Evolutionary conservation across 2,888 invertebrate species (phyloP).

Genomic region (Bombylius discolor): DNA sequence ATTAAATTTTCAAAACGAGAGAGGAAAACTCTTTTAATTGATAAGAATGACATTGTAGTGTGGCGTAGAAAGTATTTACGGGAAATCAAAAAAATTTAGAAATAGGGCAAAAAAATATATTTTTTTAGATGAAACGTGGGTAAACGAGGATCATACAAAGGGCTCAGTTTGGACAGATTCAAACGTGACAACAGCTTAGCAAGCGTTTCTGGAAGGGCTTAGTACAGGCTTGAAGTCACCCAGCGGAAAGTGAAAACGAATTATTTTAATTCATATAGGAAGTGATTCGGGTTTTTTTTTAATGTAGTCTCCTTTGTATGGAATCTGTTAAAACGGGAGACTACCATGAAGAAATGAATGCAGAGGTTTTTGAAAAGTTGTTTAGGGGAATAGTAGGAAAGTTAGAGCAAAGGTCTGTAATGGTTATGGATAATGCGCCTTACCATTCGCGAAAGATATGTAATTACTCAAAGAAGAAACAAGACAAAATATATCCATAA

Average conservation of each 20-base stretch:
- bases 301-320: not conserved
- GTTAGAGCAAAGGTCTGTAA: too few species aligned
- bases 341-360: not conserved
- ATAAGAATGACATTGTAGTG: too few species aligned
- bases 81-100: too few species aligned
- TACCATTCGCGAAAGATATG: too few species aligned
- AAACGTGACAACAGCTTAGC: not conserved
- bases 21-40: too few species aligned
- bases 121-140: not conserved
- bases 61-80: too few species aligned
- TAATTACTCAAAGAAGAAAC: too few species aligned
- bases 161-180: not conserved
- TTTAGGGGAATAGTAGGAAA: not conserved
- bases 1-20: too few species aligned
- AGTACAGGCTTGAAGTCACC: not conserved
- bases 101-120: not conserved
- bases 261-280: not conserved
- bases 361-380: not conserved
- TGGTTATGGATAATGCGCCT: too few species aligned
- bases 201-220: not conserved
- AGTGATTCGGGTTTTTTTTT: not conserved
- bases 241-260: not conserved
- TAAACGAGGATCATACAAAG: not conserved
- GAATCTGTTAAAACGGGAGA: not conserved
- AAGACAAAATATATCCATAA: too few species aligned